Evolutionary conservation across 2,888 invertebrate species (phyloP).

Genomic region (Hirudinaria manillensis): DNA sequence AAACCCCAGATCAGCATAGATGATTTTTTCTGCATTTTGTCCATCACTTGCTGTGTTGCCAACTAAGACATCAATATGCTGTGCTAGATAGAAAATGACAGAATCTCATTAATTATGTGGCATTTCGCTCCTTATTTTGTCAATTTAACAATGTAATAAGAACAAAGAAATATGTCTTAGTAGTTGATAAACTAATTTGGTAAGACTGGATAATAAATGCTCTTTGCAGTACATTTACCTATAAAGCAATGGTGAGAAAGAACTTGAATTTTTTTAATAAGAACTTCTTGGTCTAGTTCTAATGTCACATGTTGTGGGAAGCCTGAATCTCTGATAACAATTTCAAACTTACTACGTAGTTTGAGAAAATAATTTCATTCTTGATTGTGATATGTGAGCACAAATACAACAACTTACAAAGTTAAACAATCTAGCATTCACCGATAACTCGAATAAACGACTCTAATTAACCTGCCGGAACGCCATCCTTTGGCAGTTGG

Average conservation of each 20-base stretch:
- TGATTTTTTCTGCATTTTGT: neutral
- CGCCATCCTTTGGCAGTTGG: slow-evolving; percentile 6
- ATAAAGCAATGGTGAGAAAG: neutral
- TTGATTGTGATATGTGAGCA: too few species aligned
- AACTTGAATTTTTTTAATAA: neutral
- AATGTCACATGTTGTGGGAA: neutral
- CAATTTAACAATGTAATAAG: too few species aligned
- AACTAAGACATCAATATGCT: neutral
- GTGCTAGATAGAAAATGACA: neutral
- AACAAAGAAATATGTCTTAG: too few species aligned
- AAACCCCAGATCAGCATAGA: neutral
- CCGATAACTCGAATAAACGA: too few species aligned
- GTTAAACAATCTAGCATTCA: too few species aligned
- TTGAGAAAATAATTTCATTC: too few species aligned
- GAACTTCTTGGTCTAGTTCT: neutral
- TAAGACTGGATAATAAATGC: too few species aligned
- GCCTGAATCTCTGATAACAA: neutral
- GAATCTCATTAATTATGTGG: neutral
- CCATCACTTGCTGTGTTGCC: neutral
- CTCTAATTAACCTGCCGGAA: neutral
- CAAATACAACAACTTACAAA: too few species aligned
- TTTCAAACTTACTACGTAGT: too few species aligned
- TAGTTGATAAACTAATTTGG: too few species aligned
- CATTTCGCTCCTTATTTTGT: too few species aligned
- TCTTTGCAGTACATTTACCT: neutral